Evolutionary conservation across 2,113 vertebrate genomes (phyloP), one percentile per base, ranked within the genome.

Genomic region (Strix aluco): DNA sequence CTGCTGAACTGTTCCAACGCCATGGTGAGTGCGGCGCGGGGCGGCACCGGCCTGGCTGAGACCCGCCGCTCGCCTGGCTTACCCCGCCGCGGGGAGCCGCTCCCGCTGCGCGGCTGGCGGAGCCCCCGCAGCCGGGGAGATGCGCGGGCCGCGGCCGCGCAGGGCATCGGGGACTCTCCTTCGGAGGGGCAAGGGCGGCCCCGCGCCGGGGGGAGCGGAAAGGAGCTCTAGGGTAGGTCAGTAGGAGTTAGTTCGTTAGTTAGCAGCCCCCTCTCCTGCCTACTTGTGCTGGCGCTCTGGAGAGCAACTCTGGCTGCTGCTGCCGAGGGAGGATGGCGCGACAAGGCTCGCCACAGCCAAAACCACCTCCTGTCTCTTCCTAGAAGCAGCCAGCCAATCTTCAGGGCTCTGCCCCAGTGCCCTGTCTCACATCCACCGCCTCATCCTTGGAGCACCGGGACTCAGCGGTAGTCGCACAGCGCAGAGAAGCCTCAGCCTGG

Each of bases 1-100:
- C 79, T 99, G 71, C 86, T 99, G 6, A 99, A 99, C 98, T 98
- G 98, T 94, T 99, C 99, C 89, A 99, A 99, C 77, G 98, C 99
- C 5, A 98, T 94, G 98, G 99, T 99, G 97, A 96, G 96, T 86
- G 69, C 51, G 20, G 38, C 11, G 52, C 52, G 8, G 32, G 22
- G 18, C 8, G 38, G 55, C 40, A 25, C 23, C 26, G 23, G 38
- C 34, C 32, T 4, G 23, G 27, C 19, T 54, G 34, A 38, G 46
- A 19, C 16, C 47, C 13, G 49, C 55, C 49, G 13, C 40, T 30
- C 12, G 47, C 26, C 38, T 19, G 11, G 19, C 32, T 42, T 40
- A 13, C 15, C 34, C 15, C 38, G 15, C 40, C 38, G 27, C 29
- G 10, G 25, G 15, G 42, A 57, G 36, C 25, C 21, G 32, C 63